These are phyloP conservation scores for Phalacrocorax pelagicus DNA, from an alignment of 2,113 vertebrate species.

Conservation along the genomic window DNA sequence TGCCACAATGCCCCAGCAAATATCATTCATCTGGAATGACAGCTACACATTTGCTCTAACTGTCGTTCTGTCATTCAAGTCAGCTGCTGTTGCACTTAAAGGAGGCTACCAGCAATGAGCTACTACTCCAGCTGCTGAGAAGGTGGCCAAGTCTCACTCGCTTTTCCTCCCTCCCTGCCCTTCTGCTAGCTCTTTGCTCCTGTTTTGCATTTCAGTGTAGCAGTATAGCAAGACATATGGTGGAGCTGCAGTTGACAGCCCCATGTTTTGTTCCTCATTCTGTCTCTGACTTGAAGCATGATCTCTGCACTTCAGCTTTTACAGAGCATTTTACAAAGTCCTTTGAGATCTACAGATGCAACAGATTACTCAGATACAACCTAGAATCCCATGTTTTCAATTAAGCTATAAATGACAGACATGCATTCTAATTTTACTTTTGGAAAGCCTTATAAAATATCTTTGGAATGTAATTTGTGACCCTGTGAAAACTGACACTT, in stretches of 20 bases:
- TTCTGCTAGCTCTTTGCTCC: not conserved
- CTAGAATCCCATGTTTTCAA: slow-evolving; percentile 27
- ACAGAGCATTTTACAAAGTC: not conserved
- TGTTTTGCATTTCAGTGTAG: not conserved
- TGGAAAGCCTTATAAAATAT: slow-evolving; percentile 40
- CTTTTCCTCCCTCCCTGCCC: not conserved
- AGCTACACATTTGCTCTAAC: not conserved
- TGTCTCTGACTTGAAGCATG: not conserved
- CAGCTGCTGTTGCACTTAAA: not conserved
- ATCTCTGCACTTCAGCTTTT: not conserved
- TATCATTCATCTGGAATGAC: not conserved
- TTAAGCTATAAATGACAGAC: slow-evolving; percentile 22
- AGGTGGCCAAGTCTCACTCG: not conserved
- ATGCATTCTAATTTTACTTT: slow-evolving; percentile 18
- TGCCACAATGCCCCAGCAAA: not conserved
- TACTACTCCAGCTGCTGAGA: not conserved
- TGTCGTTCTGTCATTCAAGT: not conserved
- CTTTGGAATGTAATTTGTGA: slow-evolving; percentile 22
- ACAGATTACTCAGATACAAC: not conserved
- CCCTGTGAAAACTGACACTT: slow-evolving; percentile 22
- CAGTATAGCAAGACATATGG: not conserved
- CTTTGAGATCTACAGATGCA: slow-evolving; percentile 32
- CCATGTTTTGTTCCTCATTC: not conserved
- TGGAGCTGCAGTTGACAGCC: not conserved
- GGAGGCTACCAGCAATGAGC: not conserved